Conservation (phyloP, 2,888 invertebrate genomes). For the Helobdella robusta region DNA sequence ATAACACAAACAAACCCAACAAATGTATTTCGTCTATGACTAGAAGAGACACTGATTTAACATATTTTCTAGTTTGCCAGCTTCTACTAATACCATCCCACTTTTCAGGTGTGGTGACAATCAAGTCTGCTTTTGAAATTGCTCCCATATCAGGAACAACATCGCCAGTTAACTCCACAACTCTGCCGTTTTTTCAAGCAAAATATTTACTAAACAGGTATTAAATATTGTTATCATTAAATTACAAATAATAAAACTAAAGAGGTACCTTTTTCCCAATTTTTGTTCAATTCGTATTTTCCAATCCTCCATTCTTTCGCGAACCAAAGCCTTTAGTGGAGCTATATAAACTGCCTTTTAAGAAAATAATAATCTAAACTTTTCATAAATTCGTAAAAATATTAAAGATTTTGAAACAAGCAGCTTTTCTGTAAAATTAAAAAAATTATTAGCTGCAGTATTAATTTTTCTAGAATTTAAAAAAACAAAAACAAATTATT, state of each 20-base stretch:
- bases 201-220: not conserved
- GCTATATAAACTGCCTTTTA: slow-evolving; percentile 81
- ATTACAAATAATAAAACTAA: not conserved
- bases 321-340: slow-evolving; percentile 89
- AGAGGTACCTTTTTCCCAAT: slow-evolving; percentile 54
- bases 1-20: slow-evolving; percentile 63
- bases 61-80: slow-evolving; percentile 93
- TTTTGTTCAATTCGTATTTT: slow-evolving; percentile 47
- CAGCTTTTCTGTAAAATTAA: no score
- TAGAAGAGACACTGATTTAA: slow-evolving; percentile 73
- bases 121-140: slow-evolving; percentile 74
- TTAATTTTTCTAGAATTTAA: not conserved
- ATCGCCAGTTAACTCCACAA: slow-evolving; percentile 91
- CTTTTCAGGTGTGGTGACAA: slow-evolving; percentile 98
- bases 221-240: not conserved
- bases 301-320: slow-evolving; percentile 94
- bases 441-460: no score
- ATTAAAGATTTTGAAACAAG: no score
- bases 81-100: slow-evolving; percentile 98
- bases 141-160: slow-evolving; percentile 75
- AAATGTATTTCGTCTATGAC: slow-evolving; percentile 98
- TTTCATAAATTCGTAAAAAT: not conserved
- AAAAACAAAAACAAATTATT: not conserved
- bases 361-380: not conserved
- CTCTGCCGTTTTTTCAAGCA: slow-evolving; percentile 52